Evolutionary conservation across 2,113 vertebrate genomes (phyloP), one percentile per base, ranked within the genome.

Genomic region (Alaudala cheleensis): DNA sequence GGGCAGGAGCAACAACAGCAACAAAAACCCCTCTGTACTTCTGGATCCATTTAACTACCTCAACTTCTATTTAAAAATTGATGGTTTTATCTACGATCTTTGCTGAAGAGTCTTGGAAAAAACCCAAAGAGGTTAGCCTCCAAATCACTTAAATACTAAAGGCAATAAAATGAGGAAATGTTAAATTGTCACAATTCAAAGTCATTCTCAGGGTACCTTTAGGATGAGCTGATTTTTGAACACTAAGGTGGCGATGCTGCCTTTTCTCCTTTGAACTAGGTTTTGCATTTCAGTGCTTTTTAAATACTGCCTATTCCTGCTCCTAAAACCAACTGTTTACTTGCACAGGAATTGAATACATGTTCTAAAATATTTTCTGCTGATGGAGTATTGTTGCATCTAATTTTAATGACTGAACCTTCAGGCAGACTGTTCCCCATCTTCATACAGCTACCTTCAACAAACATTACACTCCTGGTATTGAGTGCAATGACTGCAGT

Each of bases 401-500:
- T 77, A 66, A 95, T 81, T 92, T 88, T 95, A 87, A 94, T 78
- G 70, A 92, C 86, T 86, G 87, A 84, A 77, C 79, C 73, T 96
- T 95, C 81, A 88, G 66, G 92, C 74, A 92, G 82, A 89, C 78
- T 81, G 79, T 73, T 95, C 83, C 95, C 70, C 73, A 93, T 96
- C 96, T 96, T 95, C 6, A 7, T 96, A 88, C 12, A 8, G 95
- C 94, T 86, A 94, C 57, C 80, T 95, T 93, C 91, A 80, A 86
- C 86, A 94, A 93, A 54, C 83, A 82, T 60, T 92, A 97, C 70
- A 72, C 62, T 95, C 49, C 66, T 93, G 34, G 51, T 97, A 93
- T 78, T 89, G 90, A 97, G 91, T 22, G 33, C 95, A 96, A 94
- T 25, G 90, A 97, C 88, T 95, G 93, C 94, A 96, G 91, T 93